Conservation (phyloP, 2,113 vertebrate genomes). For the Chloropsis hardwickii region DNA sequence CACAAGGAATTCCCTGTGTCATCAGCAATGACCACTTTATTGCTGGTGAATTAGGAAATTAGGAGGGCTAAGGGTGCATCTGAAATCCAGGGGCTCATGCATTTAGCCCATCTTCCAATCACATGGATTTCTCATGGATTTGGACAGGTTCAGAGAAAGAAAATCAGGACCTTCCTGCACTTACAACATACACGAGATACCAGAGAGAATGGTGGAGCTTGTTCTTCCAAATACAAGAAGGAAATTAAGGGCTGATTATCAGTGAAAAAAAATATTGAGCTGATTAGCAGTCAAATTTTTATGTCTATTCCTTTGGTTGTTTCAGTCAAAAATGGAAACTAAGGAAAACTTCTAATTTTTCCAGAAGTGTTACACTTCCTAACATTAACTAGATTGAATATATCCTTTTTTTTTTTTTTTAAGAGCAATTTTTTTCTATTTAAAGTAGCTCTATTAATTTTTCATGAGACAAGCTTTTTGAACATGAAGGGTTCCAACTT, state of each 20-base stretch:
- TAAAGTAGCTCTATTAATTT: not conserved
- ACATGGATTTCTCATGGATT: not conserved
- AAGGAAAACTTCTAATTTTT: not conserved
- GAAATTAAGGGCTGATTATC: not conserved
- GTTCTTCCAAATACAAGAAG: fast-evolving
- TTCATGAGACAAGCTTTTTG: not conserved
- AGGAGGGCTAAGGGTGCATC: not conserved
- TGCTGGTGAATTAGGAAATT: slow-evolving; percentile 6
- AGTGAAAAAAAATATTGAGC: not conserved
- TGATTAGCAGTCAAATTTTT: not conserved
- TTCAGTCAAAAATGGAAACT: not conserved
- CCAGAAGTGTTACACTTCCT: not conserved
- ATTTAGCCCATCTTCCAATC: not conserved
- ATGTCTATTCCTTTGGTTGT: not conserved
- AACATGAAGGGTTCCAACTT: not conserved
- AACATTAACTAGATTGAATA: not conserved
- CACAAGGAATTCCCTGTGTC: slow-evolving; percentile 55
- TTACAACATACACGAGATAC: not conserved
- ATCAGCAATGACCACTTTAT: slow-evolving; percentile 25
- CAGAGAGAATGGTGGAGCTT: not conserved
- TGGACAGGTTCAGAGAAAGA: not conserved
- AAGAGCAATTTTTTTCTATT: not conserved
- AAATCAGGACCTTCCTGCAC: not conserved
- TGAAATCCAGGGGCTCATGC: not conserved
- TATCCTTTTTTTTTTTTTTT: not conserved